Percentiles rank a stretch among this genome's conserved stretches.
Conservation (phyloP, 2,797 vertebrate species). For the Amphiprion clarkii region DNA sequence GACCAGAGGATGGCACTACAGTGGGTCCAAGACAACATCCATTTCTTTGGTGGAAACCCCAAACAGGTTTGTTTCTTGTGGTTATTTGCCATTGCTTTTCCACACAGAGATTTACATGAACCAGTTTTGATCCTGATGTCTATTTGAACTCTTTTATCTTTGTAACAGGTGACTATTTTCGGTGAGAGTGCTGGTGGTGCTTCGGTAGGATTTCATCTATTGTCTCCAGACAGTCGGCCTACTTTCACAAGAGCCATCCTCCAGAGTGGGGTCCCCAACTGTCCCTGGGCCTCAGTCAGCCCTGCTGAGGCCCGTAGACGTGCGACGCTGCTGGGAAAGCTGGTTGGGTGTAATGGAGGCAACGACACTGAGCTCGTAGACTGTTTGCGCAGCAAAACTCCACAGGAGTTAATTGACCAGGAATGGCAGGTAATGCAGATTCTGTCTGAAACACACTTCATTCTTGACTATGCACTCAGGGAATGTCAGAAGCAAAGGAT, state of each 20-base stretch:
- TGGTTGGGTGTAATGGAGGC: slow-evolving; percentile 85
- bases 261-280: slow-evolving; percentile 92
- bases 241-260: slow-evolving; percentile 91
- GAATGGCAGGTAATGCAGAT: slow-evolving; percentile 86
- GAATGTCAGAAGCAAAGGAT: too few relatives aligned
- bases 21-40: slow-evolving; percentile 92
- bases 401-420: slow-evolving; percentile 89
- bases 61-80: slow-evolving; percentile 68
- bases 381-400: slow-evolving; percentile 86
- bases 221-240: slow-evolving; percentile 88
- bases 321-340: slow-evolving; percentile 83
- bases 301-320: slow-evolving; percentile 89
- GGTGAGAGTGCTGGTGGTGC: slow-evolving; percentile 94
- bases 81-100: not conserved
- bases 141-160: not conserved
- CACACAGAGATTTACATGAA: accelerated
- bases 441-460: not conserved
- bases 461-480: not conserved
- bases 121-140: not conserved
- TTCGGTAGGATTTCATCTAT: slow-evolving; percentile 90
- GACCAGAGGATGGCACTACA: slow-evolving; percentile 93
- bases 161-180: slow-evolving; percentile 90
- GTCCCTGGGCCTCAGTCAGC: slow-evolving; percentile 91
- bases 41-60: slow-evolving; percentile 91
- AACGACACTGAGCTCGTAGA: slow-evolving; percentile 91